These are phyloP conservation scores for Tragelaphus buxtoni DNA, from an alignment of 2,113 vertebrate genomes.

Conservation along the genomic window DNA sequence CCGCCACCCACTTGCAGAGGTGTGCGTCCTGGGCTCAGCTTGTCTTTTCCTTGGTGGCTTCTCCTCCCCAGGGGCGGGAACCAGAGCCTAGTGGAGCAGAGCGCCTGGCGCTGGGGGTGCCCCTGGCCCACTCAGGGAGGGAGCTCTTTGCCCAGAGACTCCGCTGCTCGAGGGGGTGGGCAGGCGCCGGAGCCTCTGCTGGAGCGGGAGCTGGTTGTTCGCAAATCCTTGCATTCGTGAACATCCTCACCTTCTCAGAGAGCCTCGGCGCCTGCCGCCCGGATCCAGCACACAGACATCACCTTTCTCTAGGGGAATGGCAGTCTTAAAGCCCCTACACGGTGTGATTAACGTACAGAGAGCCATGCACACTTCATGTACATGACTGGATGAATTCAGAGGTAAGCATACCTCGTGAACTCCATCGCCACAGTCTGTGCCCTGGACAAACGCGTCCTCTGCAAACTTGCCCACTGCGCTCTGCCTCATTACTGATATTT, in stretches of 20 bases:
- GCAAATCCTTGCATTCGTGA: fast-evolving
- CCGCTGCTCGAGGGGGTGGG: fast-evolving
- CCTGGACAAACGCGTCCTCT: background rate
- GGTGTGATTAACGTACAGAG: background rate
- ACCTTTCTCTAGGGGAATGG: background rate
- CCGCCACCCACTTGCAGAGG: fast-evolving
- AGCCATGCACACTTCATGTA: fast-evolving
- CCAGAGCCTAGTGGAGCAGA: background rate
- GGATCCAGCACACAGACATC: fast-evolving
- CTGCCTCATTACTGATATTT: background rate
- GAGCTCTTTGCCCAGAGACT: fast-evolving
- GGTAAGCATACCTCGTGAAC: fast-evolving
- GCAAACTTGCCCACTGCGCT: background rate
- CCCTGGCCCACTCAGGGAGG: background rate
- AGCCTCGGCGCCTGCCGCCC: too few species aligned
- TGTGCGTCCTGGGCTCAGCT: fast-evolving
- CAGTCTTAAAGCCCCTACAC: background rate
- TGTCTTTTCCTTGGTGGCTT: background rate
- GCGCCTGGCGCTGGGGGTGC: fast-evolving
- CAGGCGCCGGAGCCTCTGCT: fast-evolving
- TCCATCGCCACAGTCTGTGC: fast-evolving
- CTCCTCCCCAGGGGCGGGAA: background rate
- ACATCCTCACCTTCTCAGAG: background rate
- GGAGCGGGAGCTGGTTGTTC: background rate
- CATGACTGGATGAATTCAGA: background rate